These are phyloP conservation scores for Brachionus rotundiformis DNA, from an alignment of 1,140 invertebrate genomes.

Conservation along the genomic window DNA sequence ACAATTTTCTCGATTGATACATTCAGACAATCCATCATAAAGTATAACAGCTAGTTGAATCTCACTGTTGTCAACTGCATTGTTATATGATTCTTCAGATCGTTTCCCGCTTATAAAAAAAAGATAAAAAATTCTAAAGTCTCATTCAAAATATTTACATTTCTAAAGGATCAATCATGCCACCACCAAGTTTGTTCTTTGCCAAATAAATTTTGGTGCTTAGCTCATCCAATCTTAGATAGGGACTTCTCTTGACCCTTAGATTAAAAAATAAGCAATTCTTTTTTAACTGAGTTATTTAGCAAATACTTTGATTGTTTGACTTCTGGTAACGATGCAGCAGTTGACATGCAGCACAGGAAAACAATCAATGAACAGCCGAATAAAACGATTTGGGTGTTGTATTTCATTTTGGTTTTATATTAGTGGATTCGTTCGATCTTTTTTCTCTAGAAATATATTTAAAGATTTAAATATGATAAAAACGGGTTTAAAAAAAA, in stretches of 20 bases:
- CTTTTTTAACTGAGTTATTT: background rate
- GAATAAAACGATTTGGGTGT: background rate
- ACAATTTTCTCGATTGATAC: conserved; percentile 41
- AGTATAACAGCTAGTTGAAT: conserved; percentile 34
- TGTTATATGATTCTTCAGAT: conserved; percentile 7
- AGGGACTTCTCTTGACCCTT: conserved; percentile 47
- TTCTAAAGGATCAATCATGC: conserved; percentile 43
- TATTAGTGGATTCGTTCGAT: background rate
- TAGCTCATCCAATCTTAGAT: conserved; percentile 47
- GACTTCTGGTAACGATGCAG: background rate
- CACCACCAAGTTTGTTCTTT: conserved; percentile 48
- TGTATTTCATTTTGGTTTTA: conserved; percentile 44
- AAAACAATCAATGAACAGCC: conserved; percentile 1
- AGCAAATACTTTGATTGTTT: conserved; percentile 24
- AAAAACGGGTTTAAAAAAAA: background rate
- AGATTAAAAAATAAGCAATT: background rate
- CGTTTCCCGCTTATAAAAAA: conserved; percentile 29
- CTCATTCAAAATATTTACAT: conserved; percentile 15
- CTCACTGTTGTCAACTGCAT: conserved; percentile 12
- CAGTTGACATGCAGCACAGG: conserved; percentile 14
- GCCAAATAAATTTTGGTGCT: conserved; percentile 51
- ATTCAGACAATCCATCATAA: conserved; percentile 42
- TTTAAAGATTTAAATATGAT: too few relatives aligned
- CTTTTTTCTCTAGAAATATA: conserved; percentile 1
- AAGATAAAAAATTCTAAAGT: background rate